Evolutionary conservation across 1,140 invertebrate species (phyloP), one percentile per base, ranked within the genome.

Genomic region (Diorhabda sublineata): DNA sequence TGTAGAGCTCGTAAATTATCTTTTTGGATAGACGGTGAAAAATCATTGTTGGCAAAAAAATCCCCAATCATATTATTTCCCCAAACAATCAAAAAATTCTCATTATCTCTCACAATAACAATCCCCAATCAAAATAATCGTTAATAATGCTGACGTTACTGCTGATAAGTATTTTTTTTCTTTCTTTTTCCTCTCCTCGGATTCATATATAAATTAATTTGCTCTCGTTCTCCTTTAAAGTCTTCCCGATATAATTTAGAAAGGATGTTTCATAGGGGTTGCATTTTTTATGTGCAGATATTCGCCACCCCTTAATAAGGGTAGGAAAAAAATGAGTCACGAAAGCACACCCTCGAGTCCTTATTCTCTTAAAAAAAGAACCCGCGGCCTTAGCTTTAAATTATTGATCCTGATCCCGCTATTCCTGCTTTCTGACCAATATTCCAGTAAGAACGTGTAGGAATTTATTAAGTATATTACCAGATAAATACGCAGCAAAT

Each of bases 201-300:
- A 42, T 56, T 60, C 65, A 60, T 45, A 67, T 67, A 75, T 75
- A 75, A 73, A 75, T 75, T 75, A 73, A 73, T 75, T 75, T 73
- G 67, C 70, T 69, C 69, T 69, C 71, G 64, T 70, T 62, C 69
- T 71, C 65, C 60, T 72, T 71, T 72, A 73, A 73, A 73, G 67
- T 59, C 64, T 68, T 70, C 65, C 63, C 66, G 71, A 71, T 68
- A 73, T 75, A 75, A 75, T 71, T 75, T 75, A 64, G 70, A 60
- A 68, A 62, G 65, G 61, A 47, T 71, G 72, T 69, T 63, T 69
- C 62, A 65, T 69, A 73, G 74, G 75, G 77, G 73, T 73, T 75
- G 71, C 73, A 76, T 79, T 79, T 79, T 78, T 79, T 79, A 79
- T 79, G 77, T 79, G 74, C 71, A 74, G 76, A 76, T 74, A 77